phyloP scores from a whole-genome alignment of 2,797 vertebrate species.

The Malacoctenus gilli region DNA sequence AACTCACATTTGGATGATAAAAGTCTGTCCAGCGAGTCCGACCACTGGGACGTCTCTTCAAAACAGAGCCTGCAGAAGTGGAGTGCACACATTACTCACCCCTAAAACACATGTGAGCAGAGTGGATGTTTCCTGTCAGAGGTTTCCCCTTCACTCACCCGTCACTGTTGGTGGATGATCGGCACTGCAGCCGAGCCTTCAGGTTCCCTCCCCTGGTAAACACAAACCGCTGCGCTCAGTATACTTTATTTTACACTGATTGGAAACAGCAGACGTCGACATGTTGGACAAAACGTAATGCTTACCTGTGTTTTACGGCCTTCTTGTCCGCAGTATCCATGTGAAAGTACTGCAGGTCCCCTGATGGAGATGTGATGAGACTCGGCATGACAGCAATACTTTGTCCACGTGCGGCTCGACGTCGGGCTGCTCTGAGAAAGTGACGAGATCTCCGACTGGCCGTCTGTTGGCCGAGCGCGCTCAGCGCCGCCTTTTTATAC shows the following conservation, averaged over 20 bases:
- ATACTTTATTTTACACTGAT: too few species aligned
- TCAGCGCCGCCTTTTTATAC: constrained; percentile 32
- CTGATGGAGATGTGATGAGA: constrained; percentile 41
- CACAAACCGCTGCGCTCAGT: constrained; percentile 8
- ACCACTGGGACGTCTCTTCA: constrained; percentile 85
- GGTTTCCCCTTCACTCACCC: constrained; percentile 53
- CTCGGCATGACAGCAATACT: constrained; percentile 65
- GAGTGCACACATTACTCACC: too few species aligned
- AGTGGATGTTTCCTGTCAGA: not conserved
- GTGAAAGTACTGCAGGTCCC: constrained; percentile 53
- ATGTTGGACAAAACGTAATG: not conserved
- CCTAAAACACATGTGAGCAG: too few species aligned
- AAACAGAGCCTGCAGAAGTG: constrained; percentile 78
- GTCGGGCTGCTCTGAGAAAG: constrained; percentile 10
- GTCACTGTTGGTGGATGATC: constrained; percentile 36
- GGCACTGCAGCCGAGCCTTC: constrained; percentile 55
- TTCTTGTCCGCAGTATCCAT: constrained; percentile 72
- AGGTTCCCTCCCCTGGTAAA: constrained; percentile 54
- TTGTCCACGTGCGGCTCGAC: not conserved
- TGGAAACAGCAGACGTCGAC: not conserved
- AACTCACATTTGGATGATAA: constrained; percentile 87
- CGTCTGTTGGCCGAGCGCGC: constrained; percentile 15
- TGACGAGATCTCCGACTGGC: not conserved
- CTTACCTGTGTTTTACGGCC: constrained; percentile 61
- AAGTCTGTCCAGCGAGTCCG: constrained; percentile 86